Evolutionary conservation across 2,888 invertebrate genomes (phyloP), one percentile per base, ranked within the genome.

Genomic region (Falcaria lacertinaria): DNA sequence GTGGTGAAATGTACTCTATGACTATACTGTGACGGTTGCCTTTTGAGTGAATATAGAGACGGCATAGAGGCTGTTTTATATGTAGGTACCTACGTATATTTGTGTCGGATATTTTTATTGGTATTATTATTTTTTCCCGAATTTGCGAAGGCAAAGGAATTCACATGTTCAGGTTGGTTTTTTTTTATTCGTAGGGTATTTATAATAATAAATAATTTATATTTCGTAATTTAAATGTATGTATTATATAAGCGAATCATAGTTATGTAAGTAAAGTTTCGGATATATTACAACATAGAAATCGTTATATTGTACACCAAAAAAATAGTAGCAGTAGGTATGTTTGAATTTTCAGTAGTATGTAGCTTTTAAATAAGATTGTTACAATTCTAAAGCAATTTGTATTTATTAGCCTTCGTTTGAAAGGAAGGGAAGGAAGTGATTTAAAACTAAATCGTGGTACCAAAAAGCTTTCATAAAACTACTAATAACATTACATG

Each of bases 291-390:
- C 50, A 41, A 34, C 39, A 44, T 50, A 51, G 46, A 50, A 44
- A 50, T 44, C 39, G 44, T 43, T 38, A 19, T 35, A 32, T 39
- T 49, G 50, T 52, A 45, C 56, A 60, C 53, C 57, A 62, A 64
- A 64, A 61, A 58, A 57, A 51, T 28, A 36, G n/a, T n/a, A n/a
- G n/a, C n/a, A 38, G 52, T 58, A 66, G 62, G 47, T 59, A 64
- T 54, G 57, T 64, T 64, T 61, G 50, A 50, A 56, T 60, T 58
- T 59, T 60, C 43, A 41, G 48, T 67, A 68, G 60, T 42, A 22
- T 49, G 50, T 59, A 60, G 49, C 42, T 47, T 39, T 50, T 56
- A 44, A 35, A 47, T 49, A 49, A 52, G 49, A 51, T 39, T 39
- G 41, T 44, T 47, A 44, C 3, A 25, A 19, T 19, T 19, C 4